Conservation (phyloP, 2,113 vertebrate species). For the Boulengeromyrus knoepffleri region DNA sequence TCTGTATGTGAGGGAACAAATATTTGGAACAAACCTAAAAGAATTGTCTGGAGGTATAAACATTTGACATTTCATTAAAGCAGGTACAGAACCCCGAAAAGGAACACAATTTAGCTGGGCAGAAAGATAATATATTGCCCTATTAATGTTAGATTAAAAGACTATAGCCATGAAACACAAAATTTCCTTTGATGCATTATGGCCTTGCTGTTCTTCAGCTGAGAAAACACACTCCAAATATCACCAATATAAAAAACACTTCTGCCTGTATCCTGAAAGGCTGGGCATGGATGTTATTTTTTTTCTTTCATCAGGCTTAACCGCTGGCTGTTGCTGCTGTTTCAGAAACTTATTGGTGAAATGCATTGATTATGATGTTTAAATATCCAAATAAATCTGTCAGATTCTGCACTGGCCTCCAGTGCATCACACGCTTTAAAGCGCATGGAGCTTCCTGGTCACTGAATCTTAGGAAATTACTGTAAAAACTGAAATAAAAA, state of each 20-base stretch:
- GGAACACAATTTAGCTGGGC: neutral
- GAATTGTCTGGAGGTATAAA: slow-evolving; percentile 2
- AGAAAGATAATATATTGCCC: slow-evolving; percentile 8
- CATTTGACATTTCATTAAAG: slow-evolving; percentile 9
- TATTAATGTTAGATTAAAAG: slow-evolving; percentile 17
- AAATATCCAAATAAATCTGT: neutral
- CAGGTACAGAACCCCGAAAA: neutral
- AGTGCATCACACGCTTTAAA: neutral
- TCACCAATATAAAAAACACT: neutral
- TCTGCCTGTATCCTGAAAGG: neutral
- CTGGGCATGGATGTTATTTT: neutral
- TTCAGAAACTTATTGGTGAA: neutral
- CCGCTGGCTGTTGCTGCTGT: neutral
- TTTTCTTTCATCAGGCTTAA: neutral
- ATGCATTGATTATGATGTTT: neutral
- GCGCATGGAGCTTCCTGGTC: neutral
- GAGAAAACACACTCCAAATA: slow-evolving; percentile 3
- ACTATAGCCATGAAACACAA: slow-evolving; percentile 2
- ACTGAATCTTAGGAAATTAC: neutral
- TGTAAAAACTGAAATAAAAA: neutral
- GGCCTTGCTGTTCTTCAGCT: neutral
- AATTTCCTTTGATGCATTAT: slow-evolving; percentile 11
- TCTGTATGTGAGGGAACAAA: neutral
- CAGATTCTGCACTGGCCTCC: neutral
- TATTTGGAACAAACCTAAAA: neutral